Evolutionary conservation across 2,113 vertebrate species (phyloP), one percentile per base, ranked within the genome.

Genomic region (Bubo blakistoni): DNA sequence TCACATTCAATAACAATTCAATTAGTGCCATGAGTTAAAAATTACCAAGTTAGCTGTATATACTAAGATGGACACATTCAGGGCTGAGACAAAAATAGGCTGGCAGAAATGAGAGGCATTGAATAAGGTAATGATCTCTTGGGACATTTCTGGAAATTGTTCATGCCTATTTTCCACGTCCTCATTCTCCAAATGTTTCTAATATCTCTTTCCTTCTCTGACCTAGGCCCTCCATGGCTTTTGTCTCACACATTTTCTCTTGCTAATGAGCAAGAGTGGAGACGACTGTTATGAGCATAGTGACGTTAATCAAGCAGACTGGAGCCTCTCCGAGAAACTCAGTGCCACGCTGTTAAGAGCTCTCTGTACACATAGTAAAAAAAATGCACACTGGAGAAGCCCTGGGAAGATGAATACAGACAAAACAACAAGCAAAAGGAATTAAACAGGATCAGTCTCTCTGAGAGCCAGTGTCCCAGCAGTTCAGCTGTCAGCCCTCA

Each of bases 1-100:
- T 97, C 94, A 96, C 66, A 66, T 86, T 93, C 87, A 86, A 88
- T 91, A 97, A 88, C 93, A 97, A 91, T 90, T 97, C 94, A 96
- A 92, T 93, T 95, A 96, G 80, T 92, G 79, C 63, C 71, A 21
- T 86, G 59, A 95, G 95, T 97, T 96, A 97, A 96, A 96, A 95
- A 97, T 97, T 97, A 95, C 89, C 91, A 88, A 73, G 87, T 62
- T 85, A 96, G 89, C 70, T 82, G 79, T 42, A 27, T 58, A 24
- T 61, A 63, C 47, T 40, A 78, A 93, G 89, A 82, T 62, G 71
- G 89, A 81, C 71, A 63, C 36, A 42, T 82, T 73, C 54, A 88
- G 36, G 24, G 42, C 66, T 26, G 46, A 82, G 86, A 82, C 72
- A 88, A 96, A 97, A 94, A 90, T 82, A 97, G 70, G 62, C 58